Evolutionary conservation across 2,888 invertebrate species (phyloP).

Genomic region (Andrena dorsata): DNA sequence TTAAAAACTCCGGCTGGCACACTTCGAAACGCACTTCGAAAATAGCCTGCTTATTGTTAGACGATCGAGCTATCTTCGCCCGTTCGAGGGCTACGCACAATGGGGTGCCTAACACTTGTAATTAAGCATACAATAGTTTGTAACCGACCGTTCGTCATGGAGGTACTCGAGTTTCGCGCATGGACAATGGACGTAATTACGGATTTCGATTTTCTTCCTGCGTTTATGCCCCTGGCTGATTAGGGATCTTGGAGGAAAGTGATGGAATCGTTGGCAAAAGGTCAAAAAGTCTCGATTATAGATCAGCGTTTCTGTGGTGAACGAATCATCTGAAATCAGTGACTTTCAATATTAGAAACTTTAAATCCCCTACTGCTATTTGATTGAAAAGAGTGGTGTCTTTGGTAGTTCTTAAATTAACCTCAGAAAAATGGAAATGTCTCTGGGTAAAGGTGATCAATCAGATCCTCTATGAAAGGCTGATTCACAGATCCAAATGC

Average conservation of each 20-base stretch:
- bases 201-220: conserved; percentile 49
- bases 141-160: conserved; percentile 40
- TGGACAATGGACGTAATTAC: conserved; percentile 60
- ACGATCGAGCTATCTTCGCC: conserved; percentile 13
- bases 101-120: conserved; percentile 63
- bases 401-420: neutral
- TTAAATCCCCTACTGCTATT: neutral
- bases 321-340: neutral
- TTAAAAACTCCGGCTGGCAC: conserved; percentile 39
- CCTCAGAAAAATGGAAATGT: neutral
- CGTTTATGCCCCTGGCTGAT: conserved; percentile 8
- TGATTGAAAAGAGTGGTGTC: neutral
- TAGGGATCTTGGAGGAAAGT: conserved; percentile 4
- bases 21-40: conserved; percentile 45
- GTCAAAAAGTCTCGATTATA: too few species aligned
- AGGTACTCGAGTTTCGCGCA: conserved; percentile 37
- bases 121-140: conserved; percentile 71
- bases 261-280: neutral
- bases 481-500: too few species aligned
- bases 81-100: conserved; percentile 58
- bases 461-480: too few species aligned
- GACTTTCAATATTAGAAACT: neutral
- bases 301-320: too few species aligned
- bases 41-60: conserved; percentile 52
- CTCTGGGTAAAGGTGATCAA: too few species aligned